A percentile compares a stretch with the other conserved stretches of the same genome.
Conservation (phyloP, 1,140 invertebrate species). For the Heterodera schachtii region DNA sequence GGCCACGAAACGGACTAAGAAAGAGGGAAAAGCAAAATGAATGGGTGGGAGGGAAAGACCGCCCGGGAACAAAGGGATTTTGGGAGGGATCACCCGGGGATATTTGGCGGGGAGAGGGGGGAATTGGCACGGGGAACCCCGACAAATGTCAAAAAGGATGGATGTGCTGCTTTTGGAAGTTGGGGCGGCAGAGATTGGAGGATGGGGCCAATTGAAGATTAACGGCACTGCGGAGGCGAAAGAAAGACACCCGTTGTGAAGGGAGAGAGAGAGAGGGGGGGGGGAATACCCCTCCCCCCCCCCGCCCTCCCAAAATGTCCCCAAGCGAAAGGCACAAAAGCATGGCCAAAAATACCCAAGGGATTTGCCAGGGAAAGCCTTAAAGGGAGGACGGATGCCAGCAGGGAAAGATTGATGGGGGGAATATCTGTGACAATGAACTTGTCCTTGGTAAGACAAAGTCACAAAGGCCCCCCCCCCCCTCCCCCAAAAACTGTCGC, state of each 20-base stretch:
- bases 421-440: not conserved
- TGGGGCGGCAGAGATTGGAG: not conserved
- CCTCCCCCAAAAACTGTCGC: not conserved
- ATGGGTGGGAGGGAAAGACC: slow-evolving; percentile 1
- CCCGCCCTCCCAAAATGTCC: not conserved
- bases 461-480: not conserved
- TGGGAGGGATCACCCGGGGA: not conserved
- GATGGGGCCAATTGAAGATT: slow-evolving; percentile 14
- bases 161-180: not conserved
- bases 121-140: not conserved
- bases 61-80: not conserved
- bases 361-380: not conserved
- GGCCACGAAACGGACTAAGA: slow-evolving; percentile 57
- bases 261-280: not conserved
- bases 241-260: not conserved
- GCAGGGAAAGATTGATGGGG: slow-evolving; percentile 2
- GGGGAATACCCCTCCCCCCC: no score
- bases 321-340: not conserved
- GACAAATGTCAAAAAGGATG: not conserved
- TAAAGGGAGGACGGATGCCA: not conserved
- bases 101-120: not conserved
- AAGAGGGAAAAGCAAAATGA: not conserved
- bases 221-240: not conserved
- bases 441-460: not conserved
- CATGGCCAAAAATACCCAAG: not conserved